These are phyloP conservation scores for Steinernema carpocapsae DNA, from an alignment of 2,888 invertebrate genomes.

Conservation along the genomic window DNA sequence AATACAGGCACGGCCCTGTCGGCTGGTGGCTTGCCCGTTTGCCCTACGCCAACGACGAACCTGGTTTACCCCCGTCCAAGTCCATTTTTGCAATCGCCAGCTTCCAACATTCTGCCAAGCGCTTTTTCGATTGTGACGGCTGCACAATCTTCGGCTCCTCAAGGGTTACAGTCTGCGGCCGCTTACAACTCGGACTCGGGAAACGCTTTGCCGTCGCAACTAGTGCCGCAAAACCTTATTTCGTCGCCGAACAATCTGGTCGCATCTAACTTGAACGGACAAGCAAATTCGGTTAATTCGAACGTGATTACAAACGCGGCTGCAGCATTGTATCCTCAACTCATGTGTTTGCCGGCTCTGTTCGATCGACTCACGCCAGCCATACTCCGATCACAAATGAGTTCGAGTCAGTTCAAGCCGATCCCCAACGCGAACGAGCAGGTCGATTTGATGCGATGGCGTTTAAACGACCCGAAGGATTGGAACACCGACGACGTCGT, in stretches of 20 bases:
- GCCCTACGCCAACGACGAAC: constrained; percentile 28
- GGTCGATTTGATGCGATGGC: constrained; percentile 65
- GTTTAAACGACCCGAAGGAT: constrained; percentile 66
- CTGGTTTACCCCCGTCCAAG: constrained; percentile 27
- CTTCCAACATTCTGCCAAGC: constrained; percentile 42
- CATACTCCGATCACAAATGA: constrained; percentile 56
- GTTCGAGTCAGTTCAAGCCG: constrained; percentile 57
- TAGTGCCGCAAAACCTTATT: constrained; percentile 26
- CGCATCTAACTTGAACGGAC: neutral
- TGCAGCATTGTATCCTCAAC: constrained; percentile 49
- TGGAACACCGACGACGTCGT: constrained; percentile 67
- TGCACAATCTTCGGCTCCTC: constrained; percentile 22
- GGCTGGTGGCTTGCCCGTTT: constrained; percentile 35
- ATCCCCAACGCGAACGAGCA: constrained; percentile 63
- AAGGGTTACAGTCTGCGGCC: constrained; percentile 27
- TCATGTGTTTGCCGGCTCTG: constrained; percentile 57
- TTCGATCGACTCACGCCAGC: constrained; percentile 48
- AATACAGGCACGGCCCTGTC: constrained; percentile 35
- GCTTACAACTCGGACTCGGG: constrained; percentile 17
- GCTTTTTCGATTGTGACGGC: constrained; percentile 53
- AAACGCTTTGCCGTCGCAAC: constrained; percentile 31
- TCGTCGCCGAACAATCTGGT: constrained; percentile 16
- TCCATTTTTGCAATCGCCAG: constrained; percentile 33
- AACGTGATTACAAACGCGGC: constrained; percentile 35
- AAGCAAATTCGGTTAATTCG: constrained; percentile 18